A percentile compares a stretch with the other conserved stretches of the same genome.
Evolutionary conservation across 2,113 vertebrate species (phyloP).

Genomic region (Crocuta crocuta): DNA sequence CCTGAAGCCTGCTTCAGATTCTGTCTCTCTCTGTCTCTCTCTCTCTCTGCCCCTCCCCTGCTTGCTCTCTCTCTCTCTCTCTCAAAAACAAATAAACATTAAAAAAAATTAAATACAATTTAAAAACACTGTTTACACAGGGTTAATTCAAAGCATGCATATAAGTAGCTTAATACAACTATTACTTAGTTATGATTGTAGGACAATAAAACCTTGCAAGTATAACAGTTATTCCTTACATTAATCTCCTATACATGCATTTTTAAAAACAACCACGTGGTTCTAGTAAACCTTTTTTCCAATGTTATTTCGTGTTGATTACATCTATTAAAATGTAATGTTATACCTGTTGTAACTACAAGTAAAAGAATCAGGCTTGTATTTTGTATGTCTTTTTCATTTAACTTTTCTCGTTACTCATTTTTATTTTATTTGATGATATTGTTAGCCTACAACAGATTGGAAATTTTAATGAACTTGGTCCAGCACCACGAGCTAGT

Average conservation of each 20-base stretch:
- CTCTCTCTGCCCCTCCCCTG: too few species aligned
- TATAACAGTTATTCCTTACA: neutral
- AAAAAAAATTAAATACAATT: too few species aligned
- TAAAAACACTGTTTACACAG: neutral
- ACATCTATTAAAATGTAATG: constrained; percentile 32
- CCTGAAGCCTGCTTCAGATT: too few species aligned
- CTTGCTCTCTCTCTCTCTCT: too few species aligned
- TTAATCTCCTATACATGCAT: neutral
- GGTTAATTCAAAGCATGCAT: neutral
- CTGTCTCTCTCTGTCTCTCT: too few species aligned
- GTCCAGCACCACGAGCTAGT: neutral
- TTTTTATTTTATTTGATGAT: constrained; percentile 12
- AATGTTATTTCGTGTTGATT: neutral
- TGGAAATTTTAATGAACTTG: neutral
- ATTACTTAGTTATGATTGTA: neutral
- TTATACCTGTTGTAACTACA: neutral
- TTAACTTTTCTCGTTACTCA: neutral
- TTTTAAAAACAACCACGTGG: neutral
- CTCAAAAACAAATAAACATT: too few species aligned
- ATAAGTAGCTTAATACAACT: neutral
- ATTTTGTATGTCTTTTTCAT: neutral
- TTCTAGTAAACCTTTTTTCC: neutral
- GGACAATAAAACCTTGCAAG: constrained; percentile 1
- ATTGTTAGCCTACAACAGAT: neutral
- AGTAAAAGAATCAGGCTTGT: neutral